These are phyloP conservation scores for Zapornia atra DNA, from an alignment of 2,113 vertebrate species.

Conservation along the genomic window DNA sequence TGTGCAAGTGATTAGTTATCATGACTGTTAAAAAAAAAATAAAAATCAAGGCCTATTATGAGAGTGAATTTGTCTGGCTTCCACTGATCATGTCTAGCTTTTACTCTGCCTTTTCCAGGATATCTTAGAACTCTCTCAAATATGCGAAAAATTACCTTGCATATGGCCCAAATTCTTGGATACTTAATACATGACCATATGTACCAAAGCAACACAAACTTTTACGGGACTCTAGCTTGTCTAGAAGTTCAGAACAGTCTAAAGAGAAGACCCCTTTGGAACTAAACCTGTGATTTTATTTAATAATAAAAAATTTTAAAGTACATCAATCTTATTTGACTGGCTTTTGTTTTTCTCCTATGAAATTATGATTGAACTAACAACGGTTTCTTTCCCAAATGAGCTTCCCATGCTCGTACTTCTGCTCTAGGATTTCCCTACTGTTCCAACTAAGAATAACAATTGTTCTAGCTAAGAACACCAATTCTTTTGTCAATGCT, in stretches of 20 bases:
- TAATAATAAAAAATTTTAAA: not conserved
- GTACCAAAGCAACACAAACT: not conserved
- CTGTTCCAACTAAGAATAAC: not conserved
- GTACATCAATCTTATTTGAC: not conserved
- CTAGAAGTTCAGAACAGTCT: not conserved
- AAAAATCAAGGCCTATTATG: not conserved
- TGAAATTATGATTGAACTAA: not conserved
- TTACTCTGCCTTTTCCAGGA: not conserved
- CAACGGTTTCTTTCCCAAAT: not conserved
- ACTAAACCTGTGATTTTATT: not conserved
- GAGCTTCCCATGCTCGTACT: not conserved
- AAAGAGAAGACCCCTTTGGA: not conserved
- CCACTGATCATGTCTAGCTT: not conserved
- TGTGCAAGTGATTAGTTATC: slow-evolving; percentile 3
- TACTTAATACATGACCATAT: not conserved
- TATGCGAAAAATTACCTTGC: not conserved
- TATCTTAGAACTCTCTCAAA: not conserved
- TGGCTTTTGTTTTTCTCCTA: not conserved
- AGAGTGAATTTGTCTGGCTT: not conserved
- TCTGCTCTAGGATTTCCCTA: not conserved
- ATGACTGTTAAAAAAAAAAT: not conserved
- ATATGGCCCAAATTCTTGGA: not conserved
- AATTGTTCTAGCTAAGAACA: not conserved
- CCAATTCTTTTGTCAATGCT: not conserved
- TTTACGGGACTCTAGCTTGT: not conserved